phyloP scores from a whole-genome alignment of 92 coral and sea anemone genomes.

The Porites cylindrica region DNA sequence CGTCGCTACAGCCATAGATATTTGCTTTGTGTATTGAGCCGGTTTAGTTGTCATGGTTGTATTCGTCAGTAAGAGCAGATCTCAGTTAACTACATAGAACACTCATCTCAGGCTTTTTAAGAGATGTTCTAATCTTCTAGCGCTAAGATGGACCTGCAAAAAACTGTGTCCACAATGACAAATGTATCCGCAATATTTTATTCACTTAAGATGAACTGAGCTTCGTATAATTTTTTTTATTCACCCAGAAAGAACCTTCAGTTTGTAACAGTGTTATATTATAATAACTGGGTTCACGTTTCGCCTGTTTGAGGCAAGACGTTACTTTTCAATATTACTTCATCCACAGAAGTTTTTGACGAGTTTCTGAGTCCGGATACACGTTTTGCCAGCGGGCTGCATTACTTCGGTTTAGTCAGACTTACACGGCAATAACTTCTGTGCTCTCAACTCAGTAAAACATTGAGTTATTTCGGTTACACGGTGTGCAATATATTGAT shows the following conservation, averaged over 20 bases:
- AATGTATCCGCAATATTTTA: too few relatives aligned
- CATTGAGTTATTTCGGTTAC: not conserved
- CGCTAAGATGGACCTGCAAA: not conserved
- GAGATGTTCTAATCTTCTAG: not conserved
- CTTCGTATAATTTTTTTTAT: slow-evolving; percentile 16
- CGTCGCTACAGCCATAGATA: not conserved
- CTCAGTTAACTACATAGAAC: too few relatives aligned
- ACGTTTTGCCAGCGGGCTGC: not conserved
- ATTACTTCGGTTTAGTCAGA: not conserved
- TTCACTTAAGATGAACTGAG: not conserved
- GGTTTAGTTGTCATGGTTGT: not conserved
- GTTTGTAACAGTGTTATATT: slow-evolving; percentile 16
- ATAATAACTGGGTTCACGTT: not conserved
- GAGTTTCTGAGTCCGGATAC: not conserved
- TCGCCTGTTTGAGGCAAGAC: slow-evolving; percentile 3
- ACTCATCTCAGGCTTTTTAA: too few relatives aligned
- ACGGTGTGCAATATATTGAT: not conserved
- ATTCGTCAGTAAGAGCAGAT: too few relatives aligned
- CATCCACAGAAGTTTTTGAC: slow-evolving; percentile 36
- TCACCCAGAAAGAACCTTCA: not conserved
- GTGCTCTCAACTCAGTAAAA: not conserved
- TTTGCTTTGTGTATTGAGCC: not conserved
- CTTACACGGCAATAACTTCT: not conserved
- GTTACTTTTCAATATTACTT: not conserved
- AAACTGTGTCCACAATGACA: not conserved